phyloP scores from a whole-genome alignment of 2,797 vertebrate genomes.

The Ceyx erithaca region DNA sequence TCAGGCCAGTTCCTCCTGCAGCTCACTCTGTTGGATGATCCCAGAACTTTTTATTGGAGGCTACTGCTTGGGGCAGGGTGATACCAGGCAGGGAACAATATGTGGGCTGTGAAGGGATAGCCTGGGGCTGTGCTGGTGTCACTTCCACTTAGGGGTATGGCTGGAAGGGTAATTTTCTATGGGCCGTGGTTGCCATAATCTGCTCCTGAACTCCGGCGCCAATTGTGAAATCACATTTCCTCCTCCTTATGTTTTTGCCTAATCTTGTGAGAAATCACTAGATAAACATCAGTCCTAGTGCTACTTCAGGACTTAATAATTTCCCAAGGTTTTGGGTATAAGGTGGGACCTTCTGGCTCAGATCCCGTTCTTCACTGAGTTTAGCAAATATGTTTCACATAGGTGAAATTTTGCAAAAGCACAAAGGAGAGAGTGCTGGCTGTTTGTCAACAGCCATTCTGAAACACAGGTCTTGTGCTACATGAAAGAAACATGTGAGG shows the following conservation, averaged over 20 bases:
- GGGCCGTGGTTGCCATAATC: not conserved
- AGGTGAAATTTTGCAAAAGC: not conserved
- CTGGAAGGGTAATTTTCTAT: not conserved
- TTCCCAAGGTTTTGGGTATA: not conserved
- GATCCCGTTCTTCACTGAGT: not conserved
- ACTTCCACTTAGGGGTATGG: not conserved
- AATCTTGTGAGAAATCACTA: constrained; percentile 2
- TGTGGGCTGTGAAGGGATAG: not conserved
- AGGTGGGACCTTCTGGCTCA: not conserved
- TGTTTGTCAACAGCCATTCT: not conserved
- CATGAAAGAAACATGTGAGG: not conserved
- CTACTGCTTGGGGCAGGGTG: not conserved
- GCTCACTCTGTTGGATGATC: accelerated
- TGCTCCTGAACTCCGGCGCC: not conserved
- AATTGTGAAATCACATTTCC: not conserved
- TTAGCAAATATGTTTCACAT: not conserved
- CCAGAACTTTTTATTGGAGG: not conserved
- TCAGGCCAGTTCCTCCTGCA: not conserved
- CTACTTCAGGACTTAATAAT: not conserved
- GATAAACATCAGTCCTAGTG: not conserved
- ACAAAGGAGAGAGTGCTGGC: not conserved
- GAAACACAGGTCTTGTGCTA: not conserved
- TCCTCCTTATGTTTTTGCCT: not conserved
- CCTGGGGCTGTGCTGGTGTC: not conserved
- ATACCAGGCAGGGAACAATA: not conserved